Evolutionary conservation across 2,113 vertebrate genomes (phyloP).

Genomic region (Camarhynchus parvulus): DNA sequence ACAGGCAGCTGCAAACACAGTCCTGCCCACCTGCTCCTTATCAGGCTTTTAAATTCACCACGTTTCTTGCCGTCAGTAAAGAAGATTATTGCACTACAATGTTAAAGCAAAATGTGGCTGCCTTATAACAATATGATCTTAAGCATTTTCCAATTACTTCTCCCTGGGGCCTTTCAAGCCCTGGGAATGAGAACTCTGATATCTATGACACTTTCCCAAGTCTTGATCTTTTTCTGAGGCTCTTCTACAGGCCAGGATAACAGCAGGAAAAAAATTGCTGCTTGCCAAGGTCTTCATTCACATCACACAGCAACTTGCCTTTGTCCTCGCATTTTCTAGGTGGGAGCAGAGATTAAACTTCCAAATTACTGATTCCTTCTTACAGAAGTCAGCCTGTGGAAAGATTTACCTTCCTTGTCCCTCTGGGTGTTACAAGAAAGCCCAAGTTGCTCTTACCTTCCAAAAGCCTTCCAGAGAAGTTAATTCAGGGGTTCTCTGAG

Average conservation of each 20-base stretch:
- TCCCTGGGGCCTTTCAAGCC: not conserved
- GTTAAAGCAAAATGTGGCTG: not conserved
- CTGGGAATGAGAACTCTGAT: not conserved
- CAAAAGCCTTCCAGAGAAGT: not conserved
- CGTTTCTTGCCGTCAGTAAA: constrained; percentile 4
- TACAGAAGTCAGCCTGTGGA: not conserved
- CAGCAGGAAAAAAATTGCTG: not conserved
- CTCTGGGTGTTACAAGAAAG: not conserved
- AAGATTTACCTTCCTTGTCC: not conserved
- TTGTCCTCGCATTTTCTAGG: not conserved
- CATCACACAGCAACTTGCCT: not conserved
- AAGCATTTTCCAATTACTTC: not conserved
- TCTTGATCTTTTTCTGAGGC: not conserved
- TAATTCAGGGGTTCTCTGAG: rapidly evolving
- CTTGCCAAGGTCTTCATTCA: not conserved
- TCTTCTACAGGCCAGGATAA: not conserved
- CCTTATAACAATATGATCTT: not conserved
- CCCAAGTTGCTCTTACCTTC: not conserved
- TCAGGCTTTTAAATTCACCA: not conserved
- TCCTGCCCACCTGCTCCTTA: not conserved
- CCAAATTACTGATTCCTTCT: not conserved
- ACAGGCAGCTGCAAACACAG: not conserved
- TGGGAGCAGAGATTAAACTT: not conserved
- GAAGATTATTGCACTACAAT: constrained; percentile 39
- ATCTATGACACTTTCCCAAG: not conserved